A percentile compares a stretch with the other conserved stretches of the same genome.
Evolutionary conservation across 1,140 invertebrate species (phyloP).

Genomic region (Nasonia giraulti): DNA sequence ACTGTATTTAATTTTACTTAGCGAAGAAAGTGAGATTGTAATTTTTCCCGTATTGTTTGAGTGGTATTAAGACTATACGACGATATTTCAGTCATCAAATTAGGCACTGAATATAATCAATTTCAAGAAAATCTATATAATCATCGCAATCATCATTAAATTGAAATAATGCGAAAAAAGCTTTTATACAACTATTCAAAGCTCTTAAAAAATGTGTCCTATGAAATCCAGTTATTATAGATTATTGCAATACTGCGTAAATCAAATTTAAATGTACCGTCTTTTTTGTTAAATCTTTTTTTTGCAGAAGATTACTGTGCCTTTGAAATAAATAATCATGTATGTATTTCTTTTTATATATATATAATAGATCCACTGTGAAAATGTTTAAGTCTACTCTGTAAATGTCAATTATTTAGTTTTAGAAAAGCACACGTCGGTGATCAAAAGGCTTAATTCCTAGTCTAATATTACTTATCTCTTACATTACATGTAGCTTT

Average conservation of each 20-base stretch:
- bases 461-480: background rate
- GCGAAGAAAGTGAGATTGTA: no score
- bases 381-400: conserved; percentile 23
- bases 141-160: background rate
- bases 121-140: background rate
- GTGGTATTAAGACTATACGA: no score
- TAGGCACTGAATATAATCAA: no score
- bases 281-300: background rate
- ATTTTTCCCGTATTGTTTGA: no score
- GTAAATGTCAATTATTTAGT: conserved; percentile 22
- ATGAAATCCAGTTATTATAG: background rate
- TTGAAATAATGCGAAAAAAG: background rate
- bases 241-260: background rate
- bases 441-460: background rate
- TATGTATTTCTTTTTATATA: conserved; percentile 53
- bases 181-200: background rate
- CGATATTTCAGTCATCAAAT: no score
- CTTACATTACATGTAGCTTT: background rate
- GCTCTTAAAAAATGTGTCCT: background rate
- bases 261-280: background rate
- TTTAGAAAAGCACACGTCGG: background rate
- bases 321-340: conserved; percentile 60
- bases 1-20: no score
- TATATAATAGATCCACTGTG: conserved; percentile 2
- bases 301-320: conserved; percentile 60